These are phyloP conservation scores for Ichneumoninae sp. DNA, from an alignment of 2,888 invertebrate species.

Conservation along the genomic window DNA sequence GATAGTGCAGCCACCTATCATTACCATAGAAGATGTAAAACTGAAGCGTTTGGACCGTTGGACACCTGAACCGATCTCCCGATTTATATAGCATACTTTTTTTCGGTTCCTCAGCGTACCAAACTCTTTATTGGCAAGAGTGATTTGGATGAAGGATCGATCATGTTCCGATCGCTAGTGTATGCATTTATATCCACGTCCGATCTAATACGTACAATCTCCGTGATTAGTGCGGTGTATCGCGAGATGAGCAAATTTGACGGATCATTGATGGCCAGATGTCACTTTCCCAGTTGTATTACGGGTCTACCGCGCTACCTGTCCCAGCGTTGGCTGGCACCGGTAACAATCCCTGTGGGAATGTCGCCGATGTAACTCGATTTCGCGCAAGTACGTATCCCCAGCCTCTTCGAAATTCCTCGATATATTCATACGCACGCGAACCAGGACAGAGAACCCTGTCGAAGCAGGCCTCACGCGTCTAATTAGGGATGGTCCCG, in stretches of 20 bases:
- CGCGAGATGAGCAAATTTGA: constrained; percentile 18
- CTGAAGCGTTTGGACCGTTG: background rate
- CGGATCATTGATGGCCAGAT: constrained; percentile 18
- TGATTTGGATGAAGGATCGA: background rate
- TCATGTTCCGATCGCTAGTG: background rate
- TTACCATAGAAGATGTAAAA: background rate
- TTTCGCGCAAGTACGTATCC: constrained; percentile 26
- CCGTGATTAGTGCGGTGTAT: background rate
- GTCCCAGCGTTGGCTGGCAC: background rate
- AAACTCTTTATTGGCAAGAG: background rate
- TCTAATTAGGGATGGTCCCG: constrained; percentile 72
- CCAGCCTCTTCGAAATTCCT: constrained; percentile 26
- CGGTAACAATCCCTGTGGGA: constrained; percentile 40
- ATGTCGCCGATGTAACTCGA: constrained; percentile 44
- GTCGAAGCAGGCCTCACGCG: constrained; percentile 65
- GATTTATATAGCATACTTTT: background rate
- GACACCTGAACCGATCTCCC: background rate
- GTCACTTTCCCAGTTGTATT: constrained; percentile 35
- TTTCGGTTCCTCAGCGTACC: background rate
- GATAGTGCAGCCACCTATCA: background rate
- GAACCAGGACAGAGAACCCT: constrained; percentile 4
- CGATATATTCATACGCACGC: constrained; percentile 52
- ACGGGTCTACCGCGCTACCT: constrained; percentile 2
- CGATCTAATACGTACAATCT: background rate
- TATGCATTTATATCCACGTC: background rate